A percentile compares a stretch with the other conserved stretches of the same genome.
Evolutionary conservation across 2,888 invertebrate species (phyloP).

Genomic region (Alloscopus bannaensis): DNA sequence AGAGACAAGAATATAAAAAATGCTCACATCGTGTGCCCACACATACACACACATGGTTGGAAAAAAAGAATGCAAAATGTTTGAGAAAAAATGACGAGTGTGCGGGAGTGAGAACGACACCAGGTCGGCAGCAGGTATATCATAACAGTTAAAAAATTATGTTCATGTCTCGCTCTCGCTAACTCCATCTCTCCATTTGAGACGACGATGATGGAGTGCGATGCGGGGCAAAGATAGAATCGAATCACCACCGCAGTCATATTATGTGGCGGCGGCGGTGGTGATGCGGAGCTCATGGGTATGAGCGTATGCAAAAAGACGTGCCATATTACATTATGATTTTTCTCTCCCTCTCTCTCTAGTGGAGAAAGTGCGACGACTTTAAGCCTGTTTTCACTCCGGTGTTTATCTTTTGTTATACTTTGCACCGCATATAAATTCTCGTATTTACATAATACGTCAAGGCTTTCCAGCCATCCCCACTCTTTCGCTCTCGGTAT

Average conservation of each 20-base stretch:
- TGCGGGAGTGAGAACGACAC: background rate
- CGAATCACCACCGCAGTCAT: conserved; percentile 22
- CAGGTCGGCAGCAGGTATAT: conserved; percentile 2
- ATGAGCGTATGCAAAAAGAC: conserved; percentile 3
- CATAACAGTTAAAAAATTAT: conserved; percentile 13
- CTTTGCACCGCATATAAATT: conserved; percentile 59
- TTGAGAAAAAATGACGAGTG: conserved; percentile 2
- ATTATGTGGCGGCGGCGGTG: background rate
- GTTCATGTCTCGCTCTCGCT: background rate
- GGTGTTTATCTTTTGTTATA: conserved; percentile 57
- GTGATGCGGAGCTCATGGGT: background rate
- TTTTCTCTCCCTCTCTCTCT: too few species aligned
- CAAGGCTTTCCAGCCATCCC: too few species aligned
- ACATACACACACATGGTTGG: background rate
- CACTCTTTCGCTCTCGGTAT: too few species aligned
- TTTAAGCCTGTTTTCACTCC: background rate
- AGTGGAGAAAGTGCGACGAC: background rate
- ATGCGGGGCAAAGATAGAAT: conserved; percentile 13
- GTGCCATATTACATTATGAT: too few species aligned
- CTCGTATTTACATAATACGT: conserved; percentile 49
- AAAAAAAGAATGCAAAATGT: conserved; percentile 6
- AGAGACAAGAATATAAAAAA: conserved; percentile 16
- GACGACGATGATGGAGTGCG: background rate
- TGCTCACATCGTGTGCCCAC: background rate
- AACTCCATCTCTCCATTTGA: background rate